Evolutionary conservation across 2,888 invertebrate species (phyloP), one percentile per base, ranked within the genome.

Genomic region (Cinara cedri): DNA sequence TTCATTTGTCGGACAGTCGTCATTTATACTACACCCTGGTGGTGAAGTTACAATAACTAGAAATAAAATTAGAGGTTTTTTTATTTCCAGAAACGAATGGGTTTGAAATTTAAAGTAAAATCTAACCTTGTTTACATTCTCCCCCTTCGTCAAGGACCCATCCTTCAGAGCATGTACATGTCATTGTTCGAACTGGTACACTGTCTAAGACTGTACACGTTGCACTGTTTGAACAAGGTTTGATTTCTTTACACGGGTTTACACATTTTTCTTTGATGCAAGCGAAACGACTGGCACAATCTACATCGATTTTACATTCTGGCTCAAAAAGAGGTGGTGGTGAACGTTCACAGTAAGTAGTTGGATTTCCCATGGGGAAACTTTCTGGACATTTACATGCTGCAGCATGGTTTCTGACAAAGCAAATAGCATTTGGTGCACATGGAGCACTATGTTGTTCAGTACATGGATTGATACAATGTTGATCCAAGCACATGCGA

Each of bases 81-180:
- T 34, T 49, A 1, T 51, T 51, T 66, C n/a, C 1, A 10, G 10
- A 70, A 51, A 66, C 14, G 11, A 8, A 1, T 51, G 34, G 10
- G 14, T 63, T 74, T 55, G 34, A 19, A 65, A 21, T 19, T 21
- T 16, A 34, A 62, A 21, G 21, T n/a, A 42, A 71, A 49, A 63
- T 83, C 85, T 83, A 83, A 87, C 87, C 90, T 80, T 92, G 90
- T 84, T 89, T 90, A 84, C 95, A 95, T 84, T 92, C 90, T 81
- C 94, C 94, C 83, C 90, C 90, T 83, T 91, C 88, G 84, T 94
- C 91, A 0, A 94, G 93, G 82, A 94, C 91, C 88, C 91, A 94
- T 66, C 94, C 92, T 83, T 93, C 92, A 0, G 94, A 93, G 84
- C 95, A 95, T 81, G 93, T 92, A 85, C 95, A 96, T 66, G 93